Conservation (phyloP, 35 echinoderm and acorn worm genomes). For the Heliocidaris erythrogramma region DNA sequence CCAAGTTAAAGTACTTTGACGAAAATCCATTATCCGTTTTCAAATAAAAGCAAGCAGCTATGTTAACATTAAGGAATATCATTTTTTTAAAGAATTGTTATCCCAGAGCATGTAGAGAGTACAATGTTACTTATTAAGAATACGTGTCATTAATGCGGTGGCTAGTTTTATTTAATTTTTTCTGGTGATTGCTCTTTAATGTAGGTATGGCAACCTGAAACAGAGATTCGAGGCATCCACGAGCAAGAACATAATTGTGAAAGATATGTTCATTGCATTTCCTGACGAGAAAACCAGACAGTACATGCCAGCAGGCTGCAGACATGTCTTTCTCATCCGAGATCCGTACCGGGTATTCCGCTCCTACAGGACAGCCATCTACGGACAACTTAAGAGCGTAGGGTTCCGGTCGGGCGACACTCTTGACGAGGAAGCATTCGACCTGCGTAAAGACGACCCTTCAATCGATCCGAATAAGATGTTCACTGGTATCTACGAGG, state of each 20-base stretch:
- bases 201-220: slow-evolving; percentile 4
- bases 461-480: not conserved
- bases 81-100: no score
- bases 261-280: not conserved
- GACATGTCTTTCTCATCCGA: slow-evolving; percentile 17
- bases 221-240: not conserved
- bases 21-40: no score
- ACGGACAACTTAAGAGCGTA: not conserved
- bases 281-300: not conserved
- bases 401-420: not conserved
- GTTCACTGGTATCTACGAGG: not conserved
- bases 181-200: not conserved
- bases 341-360: not conserved
- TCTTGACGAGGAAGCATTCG: not conserved
- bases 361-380: slow-evolving; percentile 13
- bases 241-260: not conserved
- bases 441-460: not conserved
- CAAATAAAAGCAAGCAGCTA: no score
- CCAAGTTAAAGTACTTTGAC: no score
- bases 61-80: no score
- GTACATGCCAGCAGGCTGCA: not conserved
- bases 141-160: no score
- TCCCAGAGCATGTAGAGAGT: no score
- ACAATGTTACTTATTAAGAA: no score
- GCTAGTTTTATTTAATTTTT: no score